Evolutionary conservation across 2,113 vertebrate genomes (phyloP).

Genomic region (Narcine bancroftii): DNA sequence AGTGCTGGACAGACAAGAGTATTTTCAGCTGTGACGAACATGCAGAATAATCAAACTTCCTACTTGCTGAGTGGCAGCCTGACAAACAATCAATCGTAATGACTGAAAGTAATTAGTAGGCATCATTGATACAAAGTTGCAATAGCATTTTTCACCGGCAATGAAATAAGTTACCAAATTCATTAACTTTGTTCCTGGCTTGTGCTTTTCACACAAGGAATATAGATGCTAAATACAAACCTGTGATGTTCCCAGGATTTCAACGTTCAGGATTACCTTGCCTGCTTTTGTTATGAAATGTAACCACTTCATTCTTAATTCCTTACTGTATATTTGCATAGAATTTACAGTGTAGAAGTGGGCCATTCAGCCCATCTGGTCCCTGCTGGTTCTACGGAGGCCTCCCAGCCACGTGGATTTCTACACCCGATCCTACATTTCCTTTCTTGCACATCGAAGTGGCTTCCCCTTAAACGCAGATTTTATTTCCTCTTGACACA

Average conservation of each 20-base stretch:
- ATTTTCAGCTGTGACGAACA: not conserved
- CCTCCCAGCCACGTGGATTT: not conserved
- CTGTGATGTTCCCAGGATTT: not conserved
- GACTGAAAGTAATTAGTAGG: not conserved
- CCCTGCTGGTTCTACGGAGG: not conserved
- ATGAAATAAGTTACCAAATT: not conserved
- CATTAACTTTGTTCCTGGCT: not conserved
- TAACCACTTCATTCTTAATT: not conserved
- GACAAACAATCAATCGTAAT: not conserved
- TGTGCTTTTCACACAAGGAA: not conserved
- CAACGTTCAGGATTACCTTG: no score
- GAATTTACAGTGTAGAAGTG: not conserved
- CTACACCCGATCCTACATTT: not conserved
- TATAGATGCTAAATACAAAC: not conserved
- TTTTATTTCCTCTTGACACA: not conserved
- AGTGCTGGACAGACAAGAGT: not conserved
- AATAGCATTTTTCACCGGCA: not conserved
- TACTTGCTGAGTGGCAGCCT: not conserved
- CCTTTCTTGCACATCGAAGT: no score
- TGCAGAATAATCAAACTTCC: not conserved
- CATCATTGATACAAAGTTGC: not conserved
- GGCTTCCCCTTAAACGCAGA: not conserved
- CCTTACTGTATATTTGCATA: not conserved
- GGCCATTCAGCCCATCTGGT: not conserved
- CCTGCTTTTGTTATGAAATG: not conserved